Evolutionary conservation across 2,797 vertebrate species (phyloP).

Genomic region (Periophthalmus magnuspinnatus): DNA sequence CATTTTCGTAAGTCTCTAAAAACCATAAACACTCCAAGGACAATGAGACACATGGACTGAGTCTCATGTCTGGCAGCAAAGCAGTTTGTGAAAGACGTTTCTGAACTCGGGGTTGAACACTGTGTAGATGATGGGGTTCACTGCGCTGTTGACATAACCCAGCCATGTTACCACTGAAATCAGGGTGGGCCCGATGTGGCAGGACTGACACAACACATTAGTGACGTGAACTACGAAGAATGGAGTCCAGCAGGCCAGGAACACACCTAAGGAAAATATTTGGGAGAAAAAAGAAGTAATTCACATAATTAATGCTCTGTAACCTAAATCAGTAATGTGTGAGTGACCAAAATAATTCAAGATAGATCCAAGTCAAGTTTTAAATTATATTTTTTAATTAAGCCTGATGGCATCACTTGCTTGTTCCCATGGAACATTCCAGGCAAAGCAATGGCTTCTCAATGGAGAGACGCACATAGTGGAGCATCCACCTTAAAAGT

Average conservation of each 20-base stretch:
- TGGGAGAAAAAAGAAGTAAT: neutral
- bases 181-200: conserved; percentile 69
- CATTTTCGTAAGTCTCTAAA: neutral
- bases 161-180: conserved; percentile 81
- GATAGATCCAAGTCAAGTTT: neutral
- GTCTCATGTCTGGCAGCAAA: conserved; percentile 66
- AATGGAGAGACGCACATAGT: neutral
- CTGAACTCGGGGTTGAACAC: conserved; percentile 78
- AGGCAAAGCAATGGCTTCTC: neutral
- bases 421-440: neutral
- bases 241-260: conserved; percentile 80
- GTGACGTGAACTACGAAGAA: conserved; percentile 80
- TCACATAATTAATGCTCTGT: neutral
- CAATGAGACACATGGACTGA: neutral
- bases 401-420: neutral
- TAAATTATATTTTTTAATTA: neutral
- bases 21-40: neutral
- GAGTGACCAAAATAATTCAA: neutral
- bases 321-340: neutral
- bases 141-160: conserved; percentile 79
- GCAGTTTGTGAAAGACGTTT: conserved; percentile 77
- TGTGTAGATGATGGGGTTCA: conserved; percentile 81
- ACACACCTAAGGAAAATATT: conserved; percentile 63
- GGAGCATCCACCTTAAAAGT: neutral
- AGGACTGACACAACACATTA: conserved; percentile 73